phyloP scores from a whole-genome alignment of 1,140 invertebrate genomes.

The Chelonus insularis region DNA sequence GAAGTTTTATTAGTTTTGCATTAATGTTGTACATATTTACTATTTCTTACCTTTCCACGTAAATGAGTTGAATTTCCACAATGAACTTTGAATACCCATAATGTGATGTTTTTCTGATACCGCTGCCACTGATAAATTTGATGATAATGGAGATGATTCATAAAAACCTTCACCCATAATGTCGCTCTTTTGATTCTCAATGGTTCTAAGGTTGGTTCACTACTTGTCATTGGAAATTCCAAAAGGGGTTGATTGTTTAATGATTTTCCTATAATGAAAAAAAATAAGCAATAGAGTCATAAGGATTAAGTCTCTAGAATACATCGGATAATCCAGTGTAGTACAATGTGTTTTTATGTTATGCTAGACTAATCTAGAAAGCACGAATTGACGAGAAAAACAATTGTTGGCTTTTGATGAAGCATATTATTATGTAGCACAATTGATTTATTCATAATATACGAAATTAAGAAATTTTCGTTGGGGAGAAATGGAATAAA shows the following conservation, averaged over 20 bases:
- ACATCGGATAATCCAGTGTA: too few relatives aligned
- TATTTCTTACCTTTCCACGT: conserved; percentile 61
- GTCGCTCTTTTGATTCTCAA: conserved; percentile 73
- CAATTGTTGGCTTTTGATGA: too few relatives aligned
- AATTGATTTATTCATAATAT: too few relatives aligned
- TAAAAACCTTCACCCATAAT: conserved; percentile 74
- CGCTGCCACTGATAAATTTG: conserved; percentile 55
- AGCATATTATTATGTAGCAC: too few relatives aligned
- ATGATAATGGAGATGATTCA: conserved; percentile 60
- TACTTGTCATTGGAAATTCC: conserved; percentile 74
- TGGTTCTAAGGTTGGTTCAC: conserved; percentile 63
- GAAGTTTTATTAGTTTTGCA: too few relatives aligned
- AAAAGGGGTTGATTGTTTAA: conserved; percentile 82
- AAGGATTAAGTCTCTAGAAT: too few relatives aligned
- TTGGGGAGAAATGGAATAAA: too few relatives aligned
- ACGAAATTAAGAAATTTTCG: too few relatives aligned
- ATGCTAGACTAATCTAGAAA: too few relatives aligned
- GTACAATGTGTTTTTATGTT: too few relatives aligned
- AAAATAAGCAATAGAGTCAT: conserved; percentile 6
- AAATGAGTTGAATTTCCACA: conserved; percentile 64
- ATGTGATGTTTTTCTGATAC: conserved; percentile 63
- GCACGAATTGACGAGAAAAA: too few relatives aligned
- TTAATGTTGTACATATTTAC: too few relatives aligned
- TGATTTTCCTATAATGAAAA: conserved; percentile 70
- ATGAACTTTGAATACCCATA: conserved; percentile 69